Evolutionary conservation across 2,888 invertebrate species (phyloP).

Genomic region (Ormyrus pomaceus): DNA sequence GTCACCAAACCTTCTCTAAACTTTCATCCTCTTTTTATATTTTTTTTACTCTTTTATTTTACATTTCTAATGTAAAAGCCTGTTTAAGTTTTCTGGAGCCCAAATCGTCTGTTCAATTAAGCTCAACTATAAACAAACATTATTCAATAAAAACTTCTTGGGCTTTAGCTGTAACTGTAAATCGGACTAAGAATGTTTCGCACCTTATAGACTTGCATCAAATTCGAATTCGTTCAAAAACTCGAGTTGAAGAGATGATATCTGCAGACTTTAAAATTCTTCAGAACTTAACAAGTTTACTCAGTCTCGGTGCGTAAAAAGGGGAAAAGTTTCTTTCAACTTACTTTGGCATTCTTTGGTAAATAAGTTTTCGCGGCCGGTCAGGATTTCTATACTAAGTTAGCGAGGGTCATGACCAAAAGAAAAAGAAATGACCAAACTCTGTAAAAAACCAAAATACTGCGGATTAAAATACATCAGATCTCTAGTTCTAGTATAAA

Average conservation of each 20-base stretch:
- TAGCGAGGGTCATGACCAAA: conserved; percentile 31
- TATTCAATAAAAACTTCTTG: too few species aligned
- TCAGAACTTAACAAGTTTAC: conserved; percentile 49
- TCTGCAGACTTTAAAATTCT: conserved; percentile 39
- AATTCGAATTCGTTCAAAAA: conserved; percentile 34
- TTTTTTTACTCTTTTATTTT: too few species aligned
- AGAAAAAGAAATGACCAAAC: conserved; percentile 22
- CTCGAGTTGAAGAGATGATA: conserved; percentile 37
- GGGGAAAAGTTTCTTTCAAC: conserved; percentile 45
- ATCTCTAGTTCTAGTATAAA: too few species aligned
- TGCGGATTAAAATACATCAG: too few species aligned
- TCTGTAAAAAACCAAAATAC: not conserved
- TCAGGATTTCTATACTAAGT: conserved; percentile 22
- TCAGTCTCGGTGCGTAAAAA: conserved; percentile 27
- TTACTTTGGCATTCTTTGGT: conserved; percentile 52
- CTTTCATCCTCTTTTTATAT: too few species aligned
- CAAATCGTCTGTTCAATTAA: too few species aligned
- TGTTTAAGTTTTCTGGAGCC: not conserved
- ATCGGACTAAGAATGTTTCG: conserved; percentile 10
- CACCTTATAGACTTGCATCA: conserved; percentile 11
- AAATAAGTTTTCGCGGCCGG: conserved; percentile 47
- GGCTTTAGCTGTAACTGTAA: conserved; percentile 1
- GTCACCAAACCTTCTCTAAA: too few species aligned
- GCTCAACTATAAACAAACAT: not conserved
- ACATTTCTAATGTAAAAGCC: not conserved